These are phyloP conservation scores for Drosophila hamatofila DNA, from an alignment of 2,888 invertebrate species.

Conservation along the genomic window DNA sequence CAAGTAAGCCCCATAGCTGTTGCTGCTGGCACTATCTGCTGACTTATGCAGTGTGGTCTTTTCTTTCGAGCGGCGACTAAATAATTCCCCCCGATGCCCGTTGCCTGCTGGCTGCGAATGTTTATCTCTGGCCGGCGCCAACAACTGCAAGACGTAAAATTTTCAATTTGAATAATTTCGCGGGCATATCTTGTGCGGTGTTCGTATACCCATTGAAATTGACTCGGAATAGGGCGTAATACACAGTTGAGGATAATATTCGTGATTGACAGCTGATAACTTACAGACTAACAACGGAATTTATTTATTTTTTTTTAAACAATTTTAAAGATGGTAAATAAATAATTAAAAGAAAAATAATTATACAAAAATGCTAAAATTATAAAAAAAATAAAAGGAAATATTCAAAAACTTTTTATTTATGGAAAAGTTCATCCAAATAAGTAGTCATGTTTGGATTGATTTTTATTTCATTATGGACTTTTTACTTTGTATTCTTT, in stretches of 20 bases:
- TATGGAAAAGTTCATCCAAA: no score
- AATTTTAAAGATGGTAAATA: not conserved
- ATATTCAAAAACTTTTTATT: no score
- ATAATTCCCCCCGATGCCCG: slow-evolving; percentile 32
- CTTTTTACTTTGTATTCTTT: no score
- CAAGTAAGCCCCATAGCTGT: slow-evolving; percentile 7
- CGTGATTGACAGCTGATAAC: no score
- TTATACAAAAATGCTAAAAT: no score
- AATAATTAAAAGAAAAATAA: no score
- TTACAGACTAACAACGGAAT: not conserved
- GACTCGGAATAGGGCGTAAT: not conserved
- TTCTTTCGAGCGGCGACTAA: slow-evolving; percentile 23
- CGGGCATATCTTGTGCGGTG: slow-evolving; percentile 45
- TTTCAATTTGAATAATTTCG: slow-evolving; percentile 74
- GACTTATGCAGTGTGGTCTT: slow-evolving; percentile 30
- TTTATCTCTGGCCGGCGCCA: slow-evolving; percentile 59
- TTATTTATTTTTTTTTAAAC: not conserved
- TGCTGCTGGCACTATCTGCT: slow-evolving; percentile 21
- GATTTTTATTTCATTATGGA: no score
- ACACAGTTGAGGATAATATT: not conserved
- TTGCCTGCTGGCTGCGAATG: slow-evolving; percentile 10
- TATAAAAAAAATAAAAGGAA: no score
- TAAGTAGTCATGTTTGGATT: no score
- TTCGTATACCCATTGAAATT: not conserved
- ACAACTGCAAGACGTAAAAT: slow-evolving; percentile 58